These are phyloP conservation scores for Grus americana DNA, from an alignment of 2,113 vertebrate species.

Conservation along the genomic window DNA sequence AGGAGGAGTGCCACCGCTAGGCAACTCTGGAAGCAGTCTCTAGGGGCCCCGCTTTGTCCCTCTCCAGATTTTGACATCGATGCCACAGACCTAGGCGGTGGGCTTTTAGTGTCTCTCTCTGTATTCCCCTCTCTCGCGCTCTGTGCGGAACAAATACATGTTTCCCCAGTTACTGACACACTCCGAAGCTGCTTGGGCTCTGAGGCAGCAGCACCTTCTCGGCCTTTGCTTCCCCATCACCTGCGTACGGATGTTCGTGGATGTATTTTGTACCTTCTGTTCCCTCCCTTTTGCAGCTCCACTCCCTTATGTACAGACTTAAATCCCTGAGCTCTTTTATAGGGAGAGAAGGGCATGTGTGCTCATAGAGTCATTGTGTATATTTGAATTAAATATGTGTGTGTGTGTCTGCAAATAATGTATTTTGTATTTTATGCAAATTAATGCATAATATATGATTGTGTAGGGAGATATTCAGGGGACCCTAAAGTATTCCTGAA, in stretches of 20 bases:
- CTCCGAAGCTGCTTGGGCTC: neutral
- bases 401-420: slow-evolving; percentile 47
- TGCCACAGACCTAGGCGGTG: neutral
- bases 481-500: neutral
- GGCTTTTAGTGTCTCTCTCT: neutral
- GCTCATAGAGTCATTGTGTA: slow-evolving; percentile 6
- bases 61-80: neutral
- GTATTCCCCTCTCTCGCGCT: neutral
- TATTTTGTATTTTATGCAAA: slow-evolving; percentile 55
- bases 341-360: neutral
- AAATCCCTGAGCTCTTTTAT: neutral
- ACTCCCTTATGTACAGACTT: neutral
- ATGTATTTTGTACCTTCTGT: neutral
- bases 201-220: neutral
- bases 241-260: neutral
- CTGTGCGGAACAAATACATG: neutral
- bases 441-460: slow-evolving; percentile 30
- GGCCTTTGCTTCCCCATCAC: neutral
- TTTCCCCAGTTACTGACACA: neutral
- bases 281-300: neutral
- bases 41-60: neutral
- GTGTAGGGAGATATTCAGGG: neutral
- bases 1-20: accelerated
- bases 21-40: neutral
- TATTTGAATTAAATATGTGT: slow-evolving; percentile 43